A percentile compares a stretch with the other conserved stretches of the same genome.
phyloP scores from a whole-genome alignment of 92 coral and sea anemone genomes.

The Phymanthus crucifer region DNA sequence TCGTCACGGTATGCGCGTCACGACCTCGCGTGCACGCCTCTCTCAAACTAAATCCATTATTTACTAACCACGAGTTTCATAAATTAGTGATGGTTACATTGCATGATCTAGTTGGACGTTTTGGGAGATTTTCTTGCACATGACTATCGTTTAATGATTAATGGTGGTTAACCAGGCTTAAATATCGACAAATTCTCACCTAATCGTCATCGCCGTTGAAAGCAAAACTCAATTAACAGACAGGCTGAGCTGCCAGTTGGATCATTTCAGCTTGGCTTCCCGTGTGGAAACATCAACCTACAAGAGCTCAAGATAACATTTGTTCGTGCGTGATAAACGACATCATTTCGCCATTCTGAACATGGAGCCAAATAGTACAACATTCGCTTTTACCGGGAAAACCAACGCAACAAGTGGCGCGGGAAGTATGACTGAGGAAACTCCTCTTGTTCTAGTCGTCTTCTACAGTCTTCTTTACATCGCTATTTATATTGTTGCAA shows the following conservation, averaged over 20 bases:
- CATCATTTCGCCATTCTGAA: neutral
- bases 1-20: neutral
- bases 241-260: neutral
- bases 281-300: neutral
- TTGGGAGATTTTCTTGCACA: neutral
- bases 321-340: neutral
- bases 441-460: constrained; percentile 41
- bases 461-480: constrained; percentile 56
- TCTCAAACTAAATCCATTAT: neutral
- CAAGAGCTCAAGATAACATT: neutral
- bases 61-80: neutral
- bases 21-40: no score
- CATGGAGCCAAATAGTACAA: constrained; percentile 1
- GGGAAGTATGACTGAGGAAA: constrained; percentile 25
- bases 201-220: neutral
- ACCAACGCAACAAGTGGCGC: constrained; percentile 17
- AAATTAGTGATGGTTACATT: neutral
- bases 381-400: constrained; percentile 5
- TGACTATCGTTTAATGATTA: constrained; percentile 18
- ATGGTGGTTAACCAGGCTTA: constrained; percentile 35
- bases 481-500: constrained; percentile 56
- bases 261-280: constrained; percentile 4
- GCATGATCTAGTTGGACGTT: neutral
- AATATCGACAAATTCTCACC: neutral
- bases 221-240: constrained; percentile 9